These are phyloP conservation scores for Gymnobelideus leadbeateri DNA, from an alignment of 2,113 vertebrate genomes.

Conservation along the genomic window DNA sequence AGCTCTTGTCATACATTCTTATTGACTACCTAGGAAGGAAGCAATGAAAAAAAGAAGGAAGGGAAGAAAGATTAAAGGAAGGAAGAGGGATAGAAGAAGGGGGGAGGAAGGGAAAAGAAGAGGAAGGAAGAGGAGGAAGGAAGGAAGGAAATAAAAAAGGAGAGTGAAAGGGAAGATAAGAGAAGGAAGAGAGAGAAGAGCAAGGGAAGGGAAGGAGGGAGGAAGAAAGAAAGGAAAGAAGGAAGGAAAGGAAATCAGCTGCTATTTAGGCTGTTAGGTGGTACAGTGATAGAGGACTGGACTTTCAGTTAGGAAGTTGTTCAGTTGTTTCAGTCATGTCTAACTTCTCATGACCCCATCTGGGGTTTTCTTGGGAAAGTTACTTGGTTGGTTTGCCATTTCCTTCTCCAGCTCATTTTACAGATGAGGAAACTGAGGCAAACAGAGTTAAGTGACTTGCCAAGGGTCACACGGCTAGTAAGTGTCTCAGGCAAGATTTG, in stretches of 20 bases:
- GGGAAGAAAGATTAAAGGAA: too few relatives aligned
- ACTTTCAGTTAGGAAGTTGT: not conserved
- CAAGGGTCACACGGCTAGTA: not conserved
- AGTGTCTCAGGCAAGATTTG: not conserved
- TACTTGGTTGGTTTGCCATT: not conserved
- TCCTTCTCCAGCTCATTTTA: not conserved
- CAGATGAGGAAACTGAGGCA: not conserved
- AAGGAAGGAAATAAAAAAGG: not conserved
- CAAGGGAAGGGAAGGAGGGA: too few relatives aligned
- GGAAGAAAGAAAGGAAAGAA: not conserved
- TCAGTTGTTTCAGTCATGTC: too few relatives aligned
- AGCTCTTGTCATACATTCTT: not conserved
- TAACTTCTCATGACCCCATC: too few relatives aligned
- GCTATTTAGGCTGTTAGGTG: not conserved
- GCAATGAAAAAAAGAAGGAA: too few relatives aligned
- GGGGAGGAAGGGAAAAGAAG: too few relatives aligned
- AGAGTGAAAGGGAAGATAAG: not conserved
- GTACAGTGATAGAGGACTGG: not conserved
- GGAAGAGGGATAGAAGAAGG: accelerated
- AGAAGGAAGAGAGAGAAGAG: not conserved
- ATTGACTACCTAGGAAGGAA: not conserved
- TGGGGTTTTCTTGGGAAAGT: too few relatives aligned
- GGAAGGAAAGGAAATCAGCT: not conserved
- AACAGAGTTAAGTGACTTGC: not conserved
- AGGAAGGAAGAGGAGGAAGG: not conserved